These are phyloP conservation scores for Formicarius rufipectus DNA, from an alignment of 2,113 vertebrate species.

Conservation along the genomic window DNA sequence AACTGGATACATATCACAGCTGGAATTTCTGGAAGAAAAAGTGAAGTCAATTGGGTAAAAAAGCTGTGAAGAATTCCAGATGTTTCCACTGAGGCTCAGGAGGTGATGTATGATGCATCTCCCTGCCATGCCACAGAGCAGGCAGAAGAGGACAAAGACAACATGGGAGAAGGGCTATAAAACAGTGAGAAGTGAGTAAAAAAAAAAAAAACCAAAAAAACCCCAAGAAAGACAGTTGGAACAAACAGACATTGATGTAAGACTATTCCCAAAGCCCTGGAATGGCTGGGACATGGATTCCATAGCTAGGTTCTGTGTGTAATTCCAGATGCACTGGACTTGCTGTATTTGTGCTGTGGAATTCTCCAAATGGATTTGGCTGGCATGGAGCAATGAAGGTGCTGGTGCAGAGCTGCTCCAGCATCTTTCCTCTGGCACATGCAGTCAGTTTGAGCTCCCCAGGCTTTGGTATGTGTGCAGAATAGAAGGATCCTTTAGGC, in stretches of 20 bases:
- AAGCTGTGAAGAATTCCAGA: background rate
- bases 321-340: background rate
- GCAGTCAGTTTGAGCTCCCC: background rate
- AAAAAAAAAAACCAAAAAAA: too few relatives aligned
- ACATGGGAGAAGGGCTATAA: background rate
- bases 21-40: conserved; percentile 21
- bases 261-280: background rate
- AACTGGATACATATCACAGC: background rate
- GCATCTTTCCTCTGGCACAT: background rate
- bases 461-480: background rate
- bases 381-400: background rate
- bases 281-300: background rate
- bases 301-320: background rate
- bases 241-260: too few relatives aligned
- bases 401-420: background rate
- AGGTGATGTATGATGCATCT: background rate
- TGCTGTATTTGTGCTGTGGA: background rate
- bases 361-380: background rate
- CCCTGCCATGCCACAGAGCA: background rate
- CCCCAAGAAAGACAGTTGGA: background rate
- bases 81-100: background rate
- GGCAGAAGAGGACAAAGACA: background rate
- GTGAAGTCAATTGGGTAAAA: background rate
- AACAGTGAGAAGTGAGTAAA: background rate
- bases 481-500: background rate